Base-by-base conservation (phyloP, 1,140 invertebrate species). In the Megalopta genalis region DNA sequence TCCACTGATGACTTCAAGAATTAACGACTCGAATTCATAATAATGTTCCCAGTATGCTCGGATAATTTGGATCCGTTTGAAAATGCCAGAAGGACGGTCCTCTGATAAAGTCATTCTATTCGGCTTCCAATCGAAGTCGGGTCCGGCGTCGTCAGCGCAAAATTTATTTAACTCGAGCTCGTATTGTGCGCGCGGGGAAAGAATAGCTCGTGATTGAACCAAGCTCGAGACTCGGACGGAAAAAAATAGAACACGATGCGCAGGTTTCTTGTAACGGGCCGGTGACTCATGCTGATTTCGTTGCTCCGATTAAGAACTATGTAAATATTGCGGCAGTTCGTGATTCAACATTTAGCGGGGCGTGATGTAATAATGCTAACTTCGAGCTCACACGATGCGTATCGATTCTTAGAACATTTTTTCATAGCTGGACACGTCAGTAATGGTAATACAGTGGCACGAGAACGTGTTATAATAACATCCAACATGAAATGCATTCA, bases 61-160 rank as follows among this genome's bases (percentile, higher is more conserved):
- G 16, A 52, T 6, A 18, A 23, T 52, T 37, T 65, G 2, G n/a
- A n/a, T 76, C 32, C 18, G 12, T 14, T 46, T 7, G 23, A 70
- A 70, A 59, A 1, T 5, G 18, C 12, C 37, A 18, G 32, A 10
- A n/a, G n/a, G 39, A 71, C 8, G 32, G 39, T 62, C 54, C 3
- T 21, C 21, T 1, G 64, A 60, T 49, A 49, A 46, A 46, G 23
- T 18, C 25, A 64, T 63, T n/a, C 52, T n/a, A 57, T 69, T 39
- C 49, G 21, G 54, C 64, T 71, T 66, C 27, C 63, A n/a, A 74
- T 67, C 70, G 63, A 54, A 25, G 52, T 59, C 77, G 18, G 59
- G 37, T 57, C 66, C 57, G 23, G 32, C 23, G 62, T 21, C 52
- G 59, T 64, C 68, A 37, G 75, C 32, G 10, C 7, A 7, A 39